A percentile compares a stretch with the other conserved stretches of the same genome.
Conservation (phyloP, 2,888 invertebrate genomes). For the Chloroclystis v-ata region DNA sequence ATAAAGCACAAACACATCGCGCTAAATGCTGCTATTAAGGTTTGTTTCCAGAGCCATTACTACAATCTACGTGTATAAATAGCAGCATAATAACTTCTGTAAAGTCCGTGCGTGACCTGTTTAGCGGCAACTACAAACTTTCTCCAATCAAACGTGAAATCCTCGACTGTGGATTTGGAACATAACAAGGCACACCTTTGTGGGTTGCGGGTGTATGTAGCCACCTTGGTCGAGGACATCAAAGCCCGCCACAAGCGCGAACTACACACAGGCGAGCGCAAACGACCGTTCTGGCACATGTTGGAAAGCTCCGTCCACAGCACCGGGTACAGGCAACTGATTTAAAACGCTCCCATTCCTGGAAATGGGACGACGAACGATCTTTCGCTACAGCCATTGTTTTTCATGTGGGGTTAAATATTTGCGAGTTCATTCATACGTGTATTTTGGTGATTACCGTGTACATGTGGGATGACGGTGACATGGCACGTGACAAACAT, state of each 20-base stretch:
- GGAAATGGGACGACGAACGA: conserved; percentile 55
- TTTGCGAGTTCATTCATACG: conserved; percentile 35
- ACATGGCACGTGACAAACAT: background rate
- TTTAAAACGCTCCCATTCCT: conserved; percentile 58
- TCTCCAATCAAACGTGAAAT: background rate
- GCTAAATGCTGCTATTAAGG: conserved; percentile 33
- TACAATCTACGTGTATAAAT: conserved; percentile 17
- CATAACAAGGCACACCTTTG: conserved; percentile 12
- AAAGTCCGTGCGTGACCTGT: conserved; percentile 1
- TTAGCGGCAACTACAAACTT: background rate
- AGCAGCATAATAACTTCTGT: conserved; percentile 3
- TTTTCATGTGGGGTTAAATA: conserved; percentile 24
- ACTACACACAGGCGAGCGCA: conserved; percentile 24
- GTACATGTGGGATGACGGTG: background rate
- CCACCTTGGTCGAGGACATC: conserved; percentile 19
- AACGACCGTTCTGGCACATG: conserved; percentile 31
- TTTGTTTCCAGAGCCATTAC: conserved; percentile 27
- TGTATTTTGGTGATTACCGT: conserved; percentile 5
- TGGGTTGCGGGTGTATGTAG: conserved; percentile 14
- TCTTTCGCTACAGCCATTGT: conserved; percentile 40
- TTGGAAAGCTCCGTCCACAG: conserved; percentile 35
- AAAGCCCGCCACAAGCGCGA: conserved; percentile 24
- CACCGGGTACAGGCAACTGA: conserved; percentile 60
- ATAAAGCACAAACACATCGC: conserved; percentile 38
- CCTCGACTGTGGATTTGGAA: background rate